A percentile compares a stretch with the other conserved stretches of the same genome.
phyloP scores from a whole-genome alignment of 2,797 vertebrate genomes.

The Fringilla coelebs region DNA sequence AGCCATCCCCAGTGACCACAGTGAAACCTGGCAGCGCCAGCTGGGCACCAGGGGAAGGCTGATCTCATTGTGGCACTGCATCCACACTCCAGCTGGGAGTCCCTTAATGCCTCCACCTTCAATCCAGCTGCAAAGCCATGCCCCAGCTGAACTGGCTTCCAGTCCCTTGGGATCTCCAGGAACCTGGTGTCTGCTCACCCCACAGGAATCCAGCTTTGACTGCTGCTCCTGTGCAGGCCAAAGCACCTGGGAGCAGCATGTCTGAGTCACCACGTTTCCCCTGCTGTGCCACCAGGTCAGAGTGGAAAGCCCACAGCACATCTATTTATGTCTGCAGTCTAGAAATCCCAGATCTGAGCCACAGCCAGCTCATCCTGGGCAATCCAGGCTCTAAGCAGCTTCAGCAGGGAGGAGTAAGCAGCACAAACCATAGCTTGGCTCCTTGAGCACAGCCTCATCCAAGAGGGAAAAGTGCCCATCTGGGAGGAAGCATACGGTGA shows the following conservation, averaged over 20 bases:
- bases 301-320: neutral
- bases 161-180: neutral
- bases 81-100: neutral
- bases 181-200: neutral
- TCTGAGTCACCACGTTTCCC: rapidly evolving
- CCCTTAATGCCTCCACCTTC: neutral
- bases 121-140: neutral
- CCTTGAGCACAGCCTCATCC: neutral
- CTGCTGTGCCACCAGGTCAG: rapidly evolving
- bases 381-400: neutral
- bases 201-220: rapidly evolving
- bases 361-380: neutral
- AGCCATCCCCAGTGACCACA: rapidly evolving
- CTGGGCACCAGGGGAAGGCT: neutral
- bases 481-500: neutral
- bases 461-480: neutral
- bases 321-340: neutral
- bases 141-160: neutral
- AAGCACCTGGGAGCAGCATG: rapidly evolving
- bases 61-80: rapidly evolving
- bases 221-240: rapidly evolving
- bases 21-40: neutral
- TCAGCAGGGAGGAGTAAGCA: neutral
- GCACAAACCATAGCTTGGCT: neutral
- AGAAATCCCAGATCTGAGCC: neutral